These are phyloP conservation scores for Dynastes maya DNA, from an alignment of 2,888 invertebrate species.

Conservation along the genomic window DNA sequence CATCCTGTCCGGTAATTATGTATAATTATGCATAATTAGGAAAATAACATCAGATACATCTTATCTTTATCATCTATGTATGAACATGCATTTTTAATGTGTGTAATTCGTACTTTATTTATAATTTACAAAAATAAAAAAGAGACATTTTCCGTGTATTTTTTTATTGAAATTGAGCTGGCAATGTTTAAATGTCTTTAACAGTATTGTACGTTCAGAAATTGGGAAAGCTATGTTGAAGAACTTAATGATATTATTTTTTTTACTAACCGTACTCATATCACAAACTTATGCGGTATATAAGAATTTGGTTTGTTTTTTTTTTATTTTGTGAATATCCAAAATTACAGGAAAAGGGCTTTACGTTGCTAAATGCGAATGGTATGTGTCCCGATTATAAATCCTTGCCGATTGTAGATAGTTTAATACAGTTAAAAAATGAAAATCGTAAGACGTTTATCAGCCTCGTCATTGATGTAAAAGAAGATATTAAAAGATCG, in stretches of 20 bases:
- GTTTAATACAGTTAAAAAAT: conserved; percentile 37
- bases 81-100: neutral
- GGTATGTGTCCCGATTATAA: conserved; percentile 50
- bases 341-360: conserved; percentile 45
- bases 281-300: neutral
- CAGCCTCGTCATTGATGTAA: conserved; percentile 42
- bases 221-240: no score
- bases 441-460: conserved; percentile 45
- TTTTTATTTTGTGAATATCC: conserved; percentile 1
- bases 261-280: no score
- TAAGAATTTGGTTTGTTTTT: neutral
- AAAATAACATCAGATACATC: no score
- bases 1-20: no score
- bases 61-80: neutral
- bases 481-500: conserved; percentile 46
- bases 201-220: no score
- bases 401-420: conserved; percentile 47
- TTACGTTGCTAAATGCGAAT: conserved; percentile 44
- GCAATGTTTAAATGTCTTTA: no score
- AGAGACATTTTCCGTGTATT: neutral
- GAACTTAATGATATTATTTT: no score
- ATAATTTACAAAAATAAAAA: neutral
- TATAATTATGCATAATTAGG: no score
- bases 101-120: neutral
- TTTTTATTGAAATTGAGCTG: neutral